These are phyloP conservation scores for Drosophila simulans DNA, from an alignment of 1,140 invertebrate species.

Conservation along the genomic window DNA sequence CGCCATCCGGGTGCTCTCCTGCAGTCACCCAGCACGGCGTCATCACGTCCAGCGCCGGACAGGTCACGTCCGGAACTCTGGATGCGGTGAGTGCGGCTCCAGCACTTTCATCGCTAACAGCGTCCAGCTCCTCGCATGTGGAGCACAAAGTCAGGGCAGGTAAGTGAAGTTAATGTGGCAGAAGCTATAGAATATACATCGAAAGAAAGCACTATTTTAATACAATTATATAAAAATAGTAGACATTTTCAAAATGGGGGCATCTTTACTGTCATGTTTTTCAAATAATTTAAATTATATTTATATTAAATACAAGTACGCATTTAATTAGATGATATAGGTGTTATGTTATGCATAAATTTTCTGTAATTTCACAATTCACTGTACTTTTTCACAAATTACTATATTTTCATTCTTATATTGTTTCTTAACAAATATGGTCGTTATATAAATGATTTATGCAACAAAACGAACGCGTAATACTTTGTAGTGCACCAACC, in stretches of 20 bases:
- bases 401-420: neutral
- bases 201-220: neutral
- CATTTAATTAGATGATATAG: no score
- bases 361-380: no score
- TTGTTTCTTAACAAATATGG: neutral
- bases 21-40: constrained; percentile 75
- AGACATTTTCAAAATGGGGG: neutral
- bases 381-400: neutral
- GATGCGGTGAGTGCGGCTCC: constrained; percentile 62
- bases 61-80: constrained; percentile 41
- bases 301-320: no score
- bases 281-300: no score
- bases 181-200: neutral
- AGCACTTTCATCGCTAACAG: constrained; percentile 42
- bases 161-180: constrained; percentile 24
- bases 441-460: neutral
- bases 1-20: constrained; percentile 73
- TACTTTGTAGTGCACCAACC: constrained; percentile 49
- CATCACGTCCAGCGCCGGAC: constrained; percentile 74
- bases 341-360: no score
- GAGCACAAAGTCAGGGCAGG: constrained; percentile 74
- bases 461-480: neutral
- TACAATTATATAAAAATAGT: neutral
- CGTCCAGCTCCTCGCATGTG: constrained; percentile 61
- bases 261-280: no score